phyloP scores from a whole-genome alignment of 2,113 vertebrate genomes.

The Myrmecobius fasciatus region DNA sequence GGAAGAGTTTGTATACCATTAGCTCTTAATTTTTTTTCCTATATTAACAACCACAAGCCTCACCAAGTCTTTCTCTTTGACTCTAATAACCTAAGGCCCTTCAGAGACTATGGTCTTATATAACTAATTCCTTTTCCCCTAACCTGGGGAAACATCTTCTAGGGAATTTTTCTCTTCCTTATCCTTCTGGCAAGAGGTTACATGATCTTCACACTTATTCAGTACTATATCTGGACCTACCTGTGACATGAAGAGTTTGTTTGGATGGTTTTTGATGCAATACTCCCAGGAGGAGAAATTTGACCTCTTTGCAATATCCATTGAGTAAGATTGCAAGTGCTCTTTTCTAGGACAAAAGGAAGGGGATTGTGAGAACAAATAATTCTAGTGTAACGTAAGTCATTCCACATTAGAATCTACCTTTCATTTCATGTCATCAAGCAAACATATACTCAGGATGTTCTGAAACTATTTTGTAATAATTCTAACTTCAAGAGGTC shows the following conservation, averaged over 20 bases:
- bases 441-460: not conserved
- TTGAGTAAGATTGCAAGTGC: not conserved
- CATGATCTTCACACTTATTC: not conserved
- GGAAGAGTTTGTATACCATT: not conserved
- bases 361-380: not conserved
- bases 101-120: not conserved
- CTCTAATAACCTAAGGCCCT: not conserved
- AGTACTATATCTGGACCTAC: not conserved
- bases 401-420: not conserved
- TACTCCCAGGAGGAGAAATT: not conserved
- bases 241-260: not conserved
- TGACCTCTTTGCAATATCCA: not conserved
- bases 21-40: not conserved
- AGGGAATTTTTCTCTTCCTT: not conserved
- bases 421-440: not conserved
- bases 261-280: not conserved
- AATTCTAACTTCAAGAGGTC: not conserved
- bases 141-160: not conserved
- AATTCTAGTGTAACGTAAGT: not conserved
- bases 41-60: not conserved
- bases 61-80: not conserved
- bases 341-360: not conserved
- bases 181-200: not conserved
- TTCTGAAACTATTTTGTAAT: not conserved
- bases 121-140: not conserved